These are phyloP conservation scores for Dusona sp. DNA, from an alignment of 2,888 invertebrate genomes.

Conservation along the genomic window DNA sequence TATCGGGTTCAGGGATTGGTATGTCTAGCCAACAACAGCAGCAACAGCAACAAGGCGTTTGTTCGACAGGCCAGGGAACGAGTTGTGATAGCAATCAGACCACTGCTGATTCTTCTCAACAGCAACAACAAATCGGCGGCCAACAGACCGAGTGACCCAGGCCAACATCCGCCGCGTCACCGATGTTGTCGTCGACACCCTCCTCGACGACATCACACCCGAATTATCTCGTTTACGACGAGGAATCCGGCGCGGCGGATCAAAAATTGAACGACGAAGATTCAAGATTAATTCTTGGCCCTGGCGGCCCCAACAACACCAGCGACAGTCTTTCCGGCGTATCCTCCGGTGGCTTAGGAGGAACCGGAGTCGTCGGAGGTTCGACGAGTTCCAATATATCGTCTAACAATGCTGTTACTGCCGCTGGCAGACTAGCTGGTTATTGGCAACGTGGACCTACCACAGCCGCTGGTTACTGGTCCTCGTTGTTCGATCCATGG, in stretches of 20 bases:
- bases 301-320: slow-evolving; percentile 27
- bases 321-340: slow-evolving; percentile 65
- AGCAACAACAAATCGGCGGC: slow-evolving; percentile 62
- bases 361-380: slow-evolving; percentile 74
- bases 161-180: slow-evolving; percentile 83
- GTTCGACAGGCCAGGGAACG: slow-evolving; percentile 63
- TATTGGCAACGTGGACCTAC: slow-evolving; percentile 83
- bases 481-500: slow-evolving; percentile 83
- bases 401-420: slow-evolving; percentile 62
- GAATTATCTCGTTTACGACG: slow-evolving; percentile 83
- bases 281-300: slow-evolving; percentile 64
- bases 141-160: slow-evolving; percentile 82
- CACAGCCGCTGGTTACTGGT: slow-evolving; percentile 81
- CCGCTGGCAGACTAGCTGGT: slow-evolving; percentile 79
- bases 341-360: slow-evolving; percentile 73
- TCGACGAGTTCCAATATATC: slow-evolving; percentile 30
- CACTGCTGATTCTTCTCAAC: slow-evolving; percentile 50
- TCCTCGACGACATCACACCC: slow-evolving; percentile 83
- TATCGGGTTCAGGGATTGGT: slow-evolving; percentile 67
- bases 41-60: slow-evolving; percentile 62
- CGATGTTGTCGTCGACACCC: slow-evolving; percentile 82
- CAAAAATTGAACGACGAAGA: slow-evolving; percentile 76
- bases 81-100: slow-evolving; percentile 63
- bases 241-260: slow-evolving; percentile 82
- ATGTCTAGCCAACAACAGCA: slow-evolving; percentile 63